phyloP scores from a whole-genome alignment of 2,888 invertebrate species.

The Pyrocoelia pectoralis region DNA sequence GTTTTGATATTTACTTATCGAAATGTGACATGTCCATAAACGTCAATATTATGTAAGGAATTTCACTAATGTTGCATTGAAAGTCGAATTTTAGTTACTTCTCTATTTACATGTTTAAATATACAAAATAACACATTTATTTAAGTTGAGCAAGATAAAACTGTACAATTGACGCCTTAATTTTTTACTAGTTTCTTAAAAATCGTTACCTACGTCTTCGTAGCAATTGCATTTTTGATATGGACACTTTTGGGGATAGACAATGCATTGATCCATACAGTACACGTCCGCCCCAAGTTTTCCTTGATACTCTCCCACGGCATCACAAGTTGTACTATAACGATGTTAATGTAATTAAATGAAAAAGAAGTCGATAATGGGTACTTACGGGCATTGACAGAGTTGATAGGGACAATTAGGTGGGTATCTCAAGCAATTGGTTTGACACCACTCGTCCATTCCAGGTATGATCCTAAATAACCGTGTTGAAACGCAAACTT shows the following conservation, averaged over 20 bases:
- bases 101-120: conserved; percentile 17
- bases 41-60: too few species aligned
- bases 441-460: conserved; percentile 84
- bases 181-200: conserved; percentile 15
- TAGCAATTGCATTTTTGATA: conserved; percentile 28
- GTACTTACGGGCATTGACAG: conserved; percentile 85
- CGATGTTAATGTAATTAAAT: too few species aligned
- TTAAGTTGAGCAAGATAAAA: conserved; percentile 19
- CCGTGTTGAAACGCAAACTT: conserved; percentile 77
- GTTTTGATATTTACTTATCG: too few species aligned
- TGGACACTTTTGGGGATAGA: conserved; percentile 67
- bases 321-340: conserved; percentile 80
- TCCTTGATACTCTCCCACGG: conserved; percentile 77
- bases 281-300: conserved; percentile 81
- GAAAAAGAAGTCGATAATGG: too few species aligned
- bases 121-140: conserved; percentile 5
- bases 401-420: conserved; percentile 82
- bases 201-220: conserved; percentile 14
- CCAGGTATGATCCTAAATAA: conserved; percentile 75
- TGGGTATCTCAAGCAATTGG: conserved; percentile 85
- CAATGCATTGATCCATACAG: conserved; percentile 87
- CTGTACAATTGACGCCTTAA: conserved; percentile 17
- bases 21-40: too few species aligned
- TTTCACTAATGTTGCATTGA: background rate
- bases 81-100: background rate